Percentiles rank a stretch among this genome's conserved stretches.
phyloP scores from a whole-genome alignment of 2,113 vertebrate species.

The Nesoenas mayeri region DNA sequence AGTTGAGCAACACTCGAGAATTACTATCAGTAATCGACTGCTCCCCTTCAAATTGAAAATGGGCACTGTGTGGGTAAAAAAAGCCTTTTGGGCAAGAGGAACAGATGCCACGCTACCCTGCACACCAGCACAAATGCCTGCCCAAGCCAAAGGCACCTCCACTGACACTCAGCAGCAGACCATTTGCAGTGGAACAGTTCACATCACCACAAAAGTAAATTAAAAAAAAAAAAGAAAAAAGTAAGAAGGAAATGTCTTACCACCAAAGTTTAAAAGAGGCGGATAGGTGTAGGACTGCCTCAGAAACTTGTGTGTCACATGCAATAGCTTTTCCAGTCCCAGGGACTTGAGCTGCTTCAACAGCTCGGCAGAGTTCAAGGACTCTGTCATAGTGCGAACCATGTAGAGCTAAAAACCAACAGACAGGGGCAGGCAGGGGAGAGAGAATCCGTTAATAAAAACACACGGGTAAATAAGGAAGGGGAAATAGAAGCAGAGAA shows the following conservation, averaged over 20 bases:
- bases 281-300: conserved; percentile 84
- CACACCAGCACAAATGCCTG: conserved; percentile 20
- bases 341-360: conserved; percentile 84
- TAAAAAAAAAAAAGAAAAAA: background rate
- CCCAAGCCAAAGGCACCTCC: conserved; percentile 33
- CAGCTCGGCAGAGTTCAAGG: conserved; percentile 84
- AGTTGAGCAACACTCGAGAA: conserved; percentile 64
- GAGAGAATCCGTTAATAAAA: conserved; percentile 75
- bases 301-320: conserved; percentile 86
- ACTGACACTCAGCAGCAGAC: conserved; percentile 9
- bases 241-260: conserved; percentile 78
- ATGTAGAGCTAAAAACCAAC: conserved; percentile 85
- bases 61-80: conserved; percentile 19
- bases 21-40: conserved; percentile 59
- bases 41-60: conserved; percentile 54
- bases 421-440: conserved; percentile 76
- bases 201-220: conserved; percentile 54
- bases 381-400: conserved; percentile 86
- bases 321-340: conserved; percentile 84
- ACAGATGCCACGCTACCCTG: background rate
- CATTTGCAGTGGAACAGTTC: conserved; percentile 50
- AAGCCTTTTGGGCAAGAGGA: conserved; percentile 40
- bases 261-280: conserved; percentile 85
- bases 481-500: conserved; percentile 58
- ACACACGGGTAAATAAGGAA: conserved; percentile 57